Conservation (phyloP, 1,140 invertebrate genomes). For the Cherax quadricarinatus region DNA sequence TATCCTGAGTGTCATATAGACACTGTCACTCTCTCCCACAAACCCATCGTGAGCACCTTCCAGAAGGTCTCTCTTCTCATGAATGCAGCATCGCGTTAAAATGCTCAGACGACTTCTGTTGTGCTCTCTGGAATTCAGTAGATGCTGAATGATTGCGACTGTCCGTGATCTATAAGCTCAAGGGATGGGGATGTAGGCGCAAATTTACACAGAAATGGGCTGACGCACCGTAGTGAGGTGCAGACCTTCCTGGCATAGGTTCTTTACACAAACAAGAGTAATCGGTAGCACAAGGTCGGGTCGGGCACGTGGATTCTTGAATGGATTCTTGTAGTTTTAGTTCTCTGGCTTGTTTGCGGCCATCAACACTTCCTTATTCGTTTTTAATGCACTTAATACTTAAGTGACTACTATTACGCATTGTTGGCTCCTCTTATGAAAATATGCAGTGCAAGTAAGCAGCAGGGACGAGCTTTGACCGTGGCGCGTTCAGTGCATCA, state of each 20-base stretch:
- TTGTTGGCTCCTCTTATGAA: background rate
- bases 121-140: background rate
- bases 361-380: background rate
- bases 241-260: background rate
- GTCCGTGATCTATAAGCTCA: background rate
- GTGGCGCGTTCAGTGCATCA: no score
- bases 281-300: background rate
- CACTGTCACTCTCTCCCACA: conserved; percentile 66
- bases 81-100: conserved; percentile 40
- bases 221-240: no score
- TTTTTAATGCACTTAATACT: background rate
- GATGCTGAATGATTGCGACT: background rate
- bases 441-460: background rate
- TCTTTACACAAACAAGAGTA: background rate
- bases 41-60: conserved; percentile 70
- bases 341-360: no score
- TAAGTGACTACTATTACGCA: background rate
- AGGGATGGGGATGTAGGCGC: background rate
- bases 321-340: background rate
- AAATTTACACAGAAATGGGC: background rate
- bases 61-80: conserved; percentile 69
- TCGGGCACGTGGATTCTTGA: background rate
- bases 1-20: conserved; percentile 61
- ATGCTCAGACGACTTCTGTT: background rate
- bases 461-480: background rate